These are phyloP conservation scores for Zalophus californianus DNA, from an alignment of 2,797 vertebrate genomes.

Conservation along the genomic window DNA sequence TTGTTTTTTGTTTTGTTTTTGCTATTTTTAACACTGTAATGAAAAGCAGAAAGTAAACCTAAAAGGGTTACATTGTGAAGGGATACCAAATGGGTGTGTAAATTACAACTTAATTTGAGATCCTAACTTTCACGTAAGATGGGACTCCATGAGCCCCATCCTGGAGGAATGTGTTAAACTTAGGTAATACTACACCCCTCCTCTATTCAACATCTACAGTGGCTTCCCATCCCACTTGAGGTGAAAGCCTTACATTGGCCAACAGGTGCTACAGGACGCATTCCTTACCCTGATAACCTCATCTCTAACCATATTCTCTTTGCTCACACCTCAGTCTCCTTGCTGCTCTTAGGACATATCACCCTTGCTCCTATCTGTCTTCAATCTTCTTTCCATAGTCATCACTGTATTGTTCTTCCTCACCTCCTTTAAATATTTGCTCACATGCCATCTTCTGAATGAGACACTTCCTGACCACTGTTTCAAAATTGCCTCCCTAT, in stretches of 20 bases:
- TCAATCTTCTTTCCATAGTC: not conserved
- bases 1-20: not conserved
- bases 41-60: not conserved
- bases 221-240: not conserved
- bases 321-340: not conserved
- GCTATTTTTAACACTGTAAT: not conserved
- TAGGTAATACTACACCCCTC: not conserved
- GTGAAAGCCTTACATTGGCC: not conserved
- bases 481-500: not conserved
- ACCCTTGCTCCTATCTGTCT: not conserved
- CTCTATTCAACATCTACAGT: not conserved
- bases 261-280: fast-evolving
- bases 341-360: not conserved
- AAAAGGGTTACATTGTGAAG: not conserved
- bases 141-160: not conserved
- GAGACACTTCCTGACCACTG: not conserved
- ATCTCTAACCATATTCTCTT: no score
- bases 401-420: not conserved
- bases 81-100: not conserved
- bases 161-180: not conserved
- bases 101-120: not conserved
- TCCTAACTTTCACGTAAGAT: not conserved
- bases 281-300: not conserved
- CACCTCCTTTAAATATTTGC: not conserved
- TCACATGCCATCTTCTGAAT: not conserved